Percentiles rank a stretch among this genome's conserved stretches.
Conservation (phyloP, 2,797 vertebrate species). For the Neosilurus mollespiculum region DNA sequence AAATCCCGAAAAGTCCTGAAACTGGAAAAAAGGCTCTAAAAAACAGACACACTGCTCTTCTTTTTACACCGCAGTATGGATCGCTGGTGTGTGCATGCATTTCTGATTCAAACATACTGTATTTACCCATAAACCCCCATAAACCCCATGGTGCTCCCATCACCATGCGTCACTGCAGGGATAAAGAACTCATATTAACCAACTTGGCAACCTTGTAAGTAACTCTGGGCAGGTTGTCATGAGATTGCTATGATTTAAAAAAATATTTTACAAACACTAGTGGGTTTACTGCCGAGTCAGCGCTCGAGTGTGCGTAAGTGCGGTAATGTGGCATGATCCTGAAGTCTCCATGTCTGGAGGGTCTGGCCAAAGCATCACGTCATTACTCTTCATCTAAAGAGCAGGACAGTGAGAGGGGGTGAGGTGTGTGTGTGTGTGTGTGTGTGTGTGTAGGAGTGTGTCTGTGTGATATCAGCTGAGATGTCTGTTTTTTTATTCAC, state of each 20-base stretch:
- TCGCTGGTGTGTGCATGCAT: background rate
- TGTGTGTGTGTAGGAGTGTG: slow-evolving; percentile 23
- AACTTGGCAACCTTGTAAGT: background rate
- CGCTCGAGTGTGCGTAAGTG: slow-evolving; percentile 44
- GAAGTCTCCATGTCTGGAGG: slow-evolving; percentile 53
- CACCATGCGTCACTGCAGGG: background rate
- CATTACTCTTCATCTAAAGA: slow-evolving; percentile 67
- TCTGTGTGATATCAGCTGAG: slow-evolving; percentile 41
- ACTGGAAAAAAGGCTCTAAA: background rate
- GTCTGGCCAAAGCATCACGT: slow-evolving; percentile 47
- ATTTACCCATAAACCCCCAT: background rate
- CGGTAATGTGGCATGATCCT: slow-evolving; percentile 38
- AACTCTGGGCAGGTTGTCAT: background rate
- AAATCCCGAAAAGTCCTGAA: background rate
- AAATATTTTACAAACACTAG: background rate
- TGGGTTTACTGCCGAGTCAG: slow-evolving; percentile 51
- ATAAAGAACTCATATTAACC: background rate
- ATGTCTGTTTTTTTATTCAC: slow-evolving; percentile 52
- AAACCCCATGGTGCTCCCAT: background rate
- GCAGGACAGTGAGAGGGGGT: slow-evolving; percentile 45
- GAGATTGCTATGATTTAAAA: background rate
- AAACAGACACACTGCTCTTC: background rate
- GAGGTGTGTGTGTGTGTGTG: background rate
- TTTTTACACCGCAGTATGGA: background rate
- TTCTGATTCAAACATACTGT: background rate